Conservation (phyloP, 2,888 invertebrate species). For the Amblyjoppa fuscipennis region DNA sequence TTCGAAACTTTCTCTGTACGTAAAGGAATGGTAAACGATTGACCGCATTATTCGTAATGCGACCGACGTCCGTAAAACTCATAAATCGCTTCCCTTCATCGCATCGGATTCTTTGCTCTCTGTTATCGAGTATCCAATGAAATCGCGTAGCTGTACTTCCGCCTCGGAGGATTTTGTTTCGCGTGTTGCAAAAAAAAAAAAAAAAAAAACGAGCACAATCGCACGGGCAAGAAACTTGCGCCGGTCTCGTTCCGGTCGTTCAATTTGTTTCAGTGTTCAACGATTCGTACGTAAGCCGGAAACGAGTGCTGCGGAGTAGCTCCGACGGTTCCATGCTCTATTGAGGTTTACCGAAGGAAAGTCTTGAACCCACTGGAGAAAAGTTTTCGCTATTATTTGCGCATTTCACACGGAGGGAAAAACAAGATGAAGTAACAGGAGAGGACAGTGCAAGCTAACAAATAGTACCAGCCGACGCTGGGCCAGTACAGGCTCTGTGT, state of each 20-base stretch:
- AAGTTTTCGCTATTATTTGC: background rate
- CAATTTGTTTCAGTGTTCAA: slow-evolving; percentile 24
- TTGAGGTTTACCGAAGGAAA: background rate
- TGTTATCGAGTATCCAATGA: slow-evolving; percentile 39
- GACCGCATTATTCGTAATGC: background rate
- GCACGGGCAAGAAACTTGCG: background rate
- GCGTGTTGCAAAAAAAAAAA: background rate
- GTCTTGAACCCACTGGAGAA: background rate
- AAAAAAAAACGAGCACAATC: background rate
- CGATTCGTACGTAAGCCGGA: slow-evolving; percentile 48
- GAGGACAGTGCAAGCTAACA: background rate
- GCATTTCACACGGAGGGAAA: background rate
- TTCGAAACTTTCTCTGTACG: background rate
- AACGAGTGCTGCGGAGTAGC: slow-evolving; percentile 23
- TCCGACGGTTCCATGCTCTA: background rate
- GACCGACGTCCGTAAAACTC: background rate
- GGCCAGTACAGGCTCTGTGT: too few species aligned
- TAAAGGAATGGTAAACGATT: background rate
- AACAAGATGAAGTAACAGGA: background rate
- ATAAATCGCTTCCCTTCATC: slow-evolving; percentile 14
- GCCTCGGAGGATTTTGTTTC: slow-evolving; percentile 15
- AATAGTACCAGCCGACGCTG: background rate
- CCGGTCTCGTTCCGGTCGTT: background rate
- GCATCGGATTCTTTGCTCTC: slow-evolving; percentile 6
- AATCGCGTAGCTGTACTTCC: slow-evolving; percentile 39